Evolutionary conservation across 2,113 vertebrate species (phyloP).

Genomic region (Hippocampus comes): DNA sequence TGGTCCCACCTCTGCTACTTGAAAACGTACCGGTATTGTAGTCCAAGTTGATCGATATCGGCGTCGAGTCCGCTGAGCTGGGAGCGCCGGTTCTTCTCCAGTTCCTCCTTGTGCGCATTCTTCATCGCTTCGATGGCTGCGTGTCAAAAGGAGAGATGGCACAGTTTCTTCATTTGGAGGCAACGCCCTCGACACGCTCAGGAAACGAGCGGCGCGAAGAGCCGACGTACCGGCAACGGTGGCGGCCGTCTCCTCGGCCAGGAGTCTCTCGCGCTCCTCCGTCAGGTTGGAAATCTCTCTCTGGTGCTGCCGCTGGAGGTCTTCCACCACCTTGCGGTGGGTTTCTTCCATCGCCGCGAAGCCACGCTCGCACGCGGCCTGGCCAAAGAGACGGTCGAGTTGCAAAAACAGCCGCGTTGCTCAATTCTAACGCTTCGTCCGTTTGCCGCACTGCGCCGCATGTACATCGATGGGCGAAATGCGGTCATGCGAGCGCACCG

Average conservation of each 20-base stretch:
- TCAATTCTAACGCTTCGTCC: background rate
- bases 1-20: background rate
- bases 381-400: background rate
- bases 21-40: constrained; percentile 85
- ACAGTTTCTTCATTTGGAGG: background rate
- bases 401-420: background rate
- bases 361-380: constrained; percentile 96
- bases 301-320: constrained; percentile 93
- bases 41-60: constrained; percentile 85
- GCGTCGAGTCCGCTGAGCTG: constrained; percentile 88
- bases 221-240: constrained; percentile 85
- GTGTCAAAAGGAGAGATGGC: constrained; percentile 3
- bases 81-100: constrained; percentile 90
- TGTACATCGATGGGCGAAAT: constrained; percentile 9
- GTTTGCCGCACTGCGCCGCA: background rate
- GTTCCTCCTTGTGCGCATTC: constrained; percentile 92
- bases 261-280: constrained; percentile 89
- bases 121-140: constrained; percentile 99
- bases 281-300: constrained; percentile 91
- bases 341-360: constrained; percentile 98
- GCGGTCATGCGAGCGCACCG: constrained; percentile 36
- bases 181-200: background rate
- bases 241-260: constrained; percentile 93
- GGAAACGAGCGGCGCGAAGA: too few species aligned
- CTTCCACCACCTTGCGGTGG: constrained; percentile 92